Evolutionary conservation across 2,113 vertebrate genomes (phyloP).

Genomic region (Heterocephalus glaber): DNA sequence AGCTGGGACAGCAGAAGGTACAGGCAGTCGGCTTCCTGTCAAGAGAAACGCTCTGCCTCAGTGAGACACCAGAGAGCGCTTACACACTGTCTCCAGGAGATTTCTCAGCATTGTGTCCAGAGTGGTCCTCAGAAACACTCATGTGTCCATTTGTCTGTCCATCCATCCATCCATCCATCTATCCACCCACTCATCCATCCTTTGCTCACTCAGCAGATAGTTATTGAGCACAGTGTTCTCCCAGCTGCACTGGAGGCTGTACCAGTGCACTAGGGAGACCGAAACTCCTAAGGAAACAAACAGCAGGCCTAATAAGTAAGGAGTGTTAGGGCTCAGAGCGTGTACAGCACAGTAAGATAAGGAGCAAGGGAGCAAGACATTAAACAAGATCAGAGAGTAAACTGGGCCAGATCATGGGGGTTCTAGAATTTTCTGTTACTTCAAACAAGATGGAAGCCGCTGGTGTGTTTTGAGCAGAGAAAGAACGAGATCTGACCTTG

Average conservation of each 20-base stretch:
- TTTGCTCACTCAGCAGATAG: not conserved
- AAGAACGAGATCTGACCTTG: not conserved
- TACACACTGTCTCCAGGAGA: fast-evolving
- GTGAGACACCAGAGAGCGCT: fast-evolving
- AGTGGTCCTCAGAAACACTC: fast-evolving
- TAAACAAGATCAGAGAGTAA: not conserved
- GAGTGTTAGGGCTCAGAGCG: fast-evolving
- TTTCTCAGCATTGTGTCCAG: not conserved
- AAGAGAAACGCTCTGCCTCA: not conserved
- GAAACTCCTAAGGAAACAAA: not conserved
- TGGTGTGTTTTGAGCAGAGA: not conserved
- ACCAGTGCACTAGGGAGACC: no score
- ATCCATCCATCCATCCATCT: not conserved
- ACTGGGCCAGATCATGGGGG: fast-evolving
- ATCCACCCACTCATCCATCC: not conserved
- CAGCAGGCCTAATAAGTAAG: not conserved
- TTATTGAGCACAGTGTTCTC: not conserved
- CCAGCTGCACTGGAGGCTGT: not conserved
- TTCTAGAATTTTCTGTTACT: not conserved
- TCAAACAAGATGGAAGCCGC: not conserved
- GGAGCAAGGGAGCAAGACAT: not conserved
- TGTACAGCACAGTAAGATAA: not conserved
- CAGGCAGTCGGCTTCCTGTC: not conserved
- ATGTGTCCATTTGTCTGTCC: not conserved
- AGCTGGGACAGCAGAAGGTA: not conserved